phyloP scores from a whole-genome alignment of 2,888 invertebrate species.

The Ennomos erosarius region DNA sequence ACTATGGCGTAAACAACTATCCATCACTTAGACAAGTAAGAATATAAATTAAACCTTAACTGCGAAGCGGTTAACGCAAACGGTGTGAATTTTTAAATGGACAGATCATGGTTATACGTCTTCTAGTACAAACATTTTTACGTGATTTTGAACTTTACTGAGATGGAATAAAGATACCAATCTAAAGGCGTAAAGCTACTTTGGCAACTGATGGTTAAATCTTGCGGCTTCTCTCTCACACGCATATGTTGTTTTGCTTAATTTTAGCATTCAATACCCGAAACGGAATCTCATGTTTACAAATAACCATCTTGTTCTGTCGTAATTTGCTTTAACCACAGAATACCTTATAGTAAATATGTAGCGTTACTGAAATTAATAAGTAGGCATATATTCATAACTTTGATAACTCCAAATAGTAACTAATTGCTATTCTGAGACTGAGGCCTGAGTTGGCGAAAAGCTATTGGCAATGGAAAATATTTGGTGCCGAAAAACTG shows the following conservation, averaged over 20 bases:
- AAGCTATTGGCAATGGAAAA: too few relatives aligned
- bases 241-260: conserved; percentile 5
- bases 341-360: too few relatives aligned
- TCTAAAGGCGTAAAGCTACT: background rate
- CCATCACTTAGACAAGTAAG: conserved; percentile 5
- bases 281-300: conserved; percentile 8
- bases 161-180: background rate
- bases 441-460: too few relatives aligned
- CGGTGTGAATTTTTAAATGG: conserved; percentile 28
- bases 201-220: conserved; percentile 3
- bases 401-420: too few relatives aligned
- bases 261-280: conserved; percentile 4
- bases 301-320: conserved; percentile 1
- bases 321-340: background rate
- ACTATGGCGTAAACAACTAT: conserved; percentile 14
- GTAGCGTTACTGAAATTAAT: too few relatives aligned
- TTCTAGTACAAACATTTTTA: background rate
- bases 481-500: too few relatives aligned
- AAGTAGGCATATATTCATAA: too few relatives aligned
- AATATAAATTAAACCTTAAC: conserved; percentile 18
- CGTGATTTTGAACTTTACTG: background rate
- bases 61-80: conserved; percentile 25
- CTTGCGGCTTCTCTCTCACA: conserved; percentile 7
- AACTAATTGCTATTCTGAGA: too few relatives aligned
- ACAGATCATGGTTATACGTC: background rate